Conservation (phyloP, 2,797 vertebrate species). For the Phyllotis vaccarum region DNA sequence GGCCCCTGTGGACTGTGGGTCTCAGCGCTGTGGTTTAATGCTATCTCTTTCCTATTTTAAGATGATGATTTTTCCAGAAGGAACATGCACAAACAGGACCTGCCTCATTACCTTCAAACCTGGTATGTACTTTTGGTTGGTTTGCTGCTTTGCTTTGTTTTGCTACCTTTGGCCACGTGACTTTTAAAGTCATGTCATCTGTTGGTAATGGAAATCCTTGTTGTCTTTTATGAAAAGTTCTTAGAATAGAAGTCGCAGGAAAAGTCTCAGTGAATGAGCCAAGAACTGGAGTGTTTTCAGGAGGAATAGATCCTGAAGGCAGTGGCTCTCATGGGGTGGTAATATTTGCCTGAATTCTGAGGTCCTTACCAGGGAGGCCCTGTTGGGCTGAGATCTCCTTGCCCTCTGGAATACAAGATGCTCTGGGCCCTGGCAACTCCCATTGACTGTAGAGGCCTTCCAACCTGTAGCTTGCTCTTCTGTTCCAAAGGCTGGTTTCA, state of each 20-base stretch:
- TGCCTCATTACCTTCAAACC: conserved; percentile 99
- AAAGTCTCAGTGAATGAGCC: neutral
- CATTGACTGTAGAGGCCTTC: neutral
- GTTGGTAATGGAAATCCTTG: neutral
- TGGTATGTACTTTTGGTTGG: conserved; percentile 89
- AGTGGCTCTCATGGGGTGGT: fast-evolving
- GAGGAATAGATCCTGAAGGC: too few species aligned
- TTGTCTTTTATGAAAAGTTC: neutral
- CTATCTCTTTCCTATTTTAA: conserved; percentile 83
- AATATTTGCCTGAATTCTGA: neutral
- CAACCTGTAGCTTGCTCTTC: neutral
- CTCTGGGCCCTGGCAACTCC: neutral
- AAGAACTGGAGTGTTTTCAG: too few species aligned
- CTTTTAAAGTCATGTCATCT: neutral
- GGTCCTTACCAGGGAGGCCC: neutral
- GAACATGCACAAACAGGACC: conserved; percentile 98
- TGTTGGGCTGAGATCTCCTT: too few species aligned
- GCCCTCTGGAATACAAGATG: too few species aligned
- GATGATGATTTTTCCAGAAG: conserved; percentile 99
- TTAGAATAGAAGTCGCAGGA: neutral
- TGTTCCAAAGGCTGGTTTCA: neutral
- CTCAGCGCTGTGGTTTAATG: conserved; percentile 39
- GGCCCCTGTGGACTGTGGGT: neutral
- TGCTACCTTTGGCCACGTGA: neutral
- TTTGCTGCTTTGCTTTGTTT: neutral